Percentiles rank a stretch among this genome's conserved stretches.
phyloP scores from a whole-genome alignment of 2,113 vertebrate species.

The Halichoerus grypus region DNA sequence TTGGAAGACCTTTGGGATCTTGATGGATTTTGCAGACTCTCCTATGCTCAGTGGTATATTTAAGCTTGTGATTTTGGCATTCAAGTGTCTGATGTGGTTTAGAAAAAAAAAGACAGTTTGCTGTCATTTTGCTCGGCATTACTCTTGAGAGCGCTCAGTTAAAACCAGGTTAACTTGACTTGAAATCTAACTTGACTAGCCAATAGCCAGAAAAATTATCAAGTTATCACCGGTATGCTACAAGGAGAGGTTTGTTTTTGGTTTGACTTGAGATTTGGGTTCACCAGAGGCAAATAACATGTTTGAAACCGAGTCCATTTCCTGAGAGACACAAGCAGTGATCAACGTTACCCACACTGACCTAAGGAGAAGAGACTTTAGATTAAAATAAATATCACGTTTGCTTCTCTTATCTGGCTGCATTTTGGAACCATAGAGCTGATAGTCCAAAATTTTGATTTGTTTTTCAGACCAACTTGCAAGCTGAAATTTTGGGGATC shows the following conservation, averaged over 20 bases:
- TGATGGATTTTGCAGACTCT: conserved; percentile 78
- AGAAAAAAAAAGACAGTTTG: not conserved
- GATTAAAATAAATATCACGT: not conserved
- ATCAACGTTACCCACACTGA: not conserved
- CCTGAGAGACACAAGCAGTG: not conserved
- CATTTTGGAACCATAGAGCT: not conserved
- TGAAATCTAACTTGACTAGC: conserved; percentile 43
- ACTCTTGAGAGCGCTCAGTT: not conserved
- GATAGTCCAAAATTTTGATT: not conserved
- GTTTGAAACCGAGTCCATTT: not conserved
- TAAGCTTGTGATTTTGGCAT: conserved; percentile 27
- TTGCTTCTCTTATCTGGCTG: not conserved
- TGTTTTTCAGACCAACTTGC: not conserved
- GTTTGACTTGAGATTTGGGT: not conserved
- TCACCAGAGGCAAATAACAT: not conserved
- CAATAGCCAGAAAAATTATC: conserved; percentile 32
- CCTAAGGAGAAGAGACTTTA: not conserved
- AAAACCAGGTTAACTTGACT: conserved; percentile 10
- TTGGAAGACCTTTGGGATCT: conserved; percentile 28
- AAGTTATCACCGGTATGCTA: not conserved
- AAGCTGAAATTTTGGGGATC: not conserved
- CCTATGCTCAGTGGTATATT: not conserved
- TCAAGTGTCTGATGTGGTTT: conserved; percentile 24
- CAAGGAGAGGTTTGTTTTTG: not conserved
- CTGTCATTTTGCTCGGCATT: not conserved